Evolutionary conservation across 2,797 vertebrate genomes (phyloP).

Genomic region (Helicolenus hilgendorfi): DNA sequence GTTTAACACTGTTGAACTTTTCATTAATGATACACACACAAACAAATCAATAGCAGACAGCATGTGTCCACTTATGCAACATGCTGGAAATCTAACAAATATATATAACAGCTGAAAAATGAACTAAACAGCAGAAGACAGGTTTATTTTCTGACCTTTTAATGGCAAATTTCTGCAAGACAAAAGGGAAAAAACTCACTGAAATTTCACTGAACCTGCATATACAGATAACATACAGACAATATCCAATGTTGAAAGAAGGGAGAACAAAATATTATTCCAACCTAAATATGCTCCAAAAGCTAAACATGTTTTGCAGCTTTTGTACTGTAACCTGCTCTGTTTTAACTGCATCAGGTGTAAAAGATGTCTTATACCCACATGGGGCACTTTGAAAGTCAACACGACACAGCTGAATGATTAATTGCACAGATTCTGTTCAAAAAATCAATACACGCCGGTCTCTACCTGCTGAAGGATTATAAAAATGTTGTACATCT

Average conservation of each 20-base stretch:
- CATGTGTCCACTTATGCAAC: neutral
- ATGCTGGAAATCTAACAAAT: neutral
- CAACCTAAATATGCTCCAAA: neutral
- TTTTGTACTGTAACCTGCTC: neutral
- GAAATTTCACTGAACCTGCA: neutral
- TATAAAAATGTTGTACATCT: neutral
- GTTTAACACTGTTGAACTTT: conserved; percentile 66
- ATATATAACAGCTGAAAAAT: neutral
- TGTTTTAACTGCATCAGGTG: neutral
- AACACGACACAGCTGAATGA: neutral
- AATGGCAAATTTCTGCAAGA: neutral
- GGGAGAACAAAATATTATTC: neutral
- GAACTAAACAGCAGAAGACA: neutral
- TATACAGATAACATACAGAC: neutral
- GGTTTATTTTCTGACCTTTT: neutral
- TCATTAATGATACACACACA: conserved; percentile 40
- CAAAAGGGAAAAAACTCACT: neutral
- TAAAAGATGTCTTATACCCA: neutral
- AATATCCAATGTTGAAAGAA: neutral
- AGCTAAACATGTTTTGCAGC: neutral
- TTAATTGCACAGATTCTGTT: neutral
- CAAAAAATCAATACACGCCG: neutral
- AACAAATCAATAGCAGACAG: conserved; percentile 15
- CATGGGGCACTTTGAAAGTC: neutral
- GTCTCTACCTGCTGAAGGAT: neutral